These are phyloP conservation scores for Caenorhabditis panamensis DNA, from an alignment of 2,888 invertebrate species.

Conservation along the genomic window DNA sequence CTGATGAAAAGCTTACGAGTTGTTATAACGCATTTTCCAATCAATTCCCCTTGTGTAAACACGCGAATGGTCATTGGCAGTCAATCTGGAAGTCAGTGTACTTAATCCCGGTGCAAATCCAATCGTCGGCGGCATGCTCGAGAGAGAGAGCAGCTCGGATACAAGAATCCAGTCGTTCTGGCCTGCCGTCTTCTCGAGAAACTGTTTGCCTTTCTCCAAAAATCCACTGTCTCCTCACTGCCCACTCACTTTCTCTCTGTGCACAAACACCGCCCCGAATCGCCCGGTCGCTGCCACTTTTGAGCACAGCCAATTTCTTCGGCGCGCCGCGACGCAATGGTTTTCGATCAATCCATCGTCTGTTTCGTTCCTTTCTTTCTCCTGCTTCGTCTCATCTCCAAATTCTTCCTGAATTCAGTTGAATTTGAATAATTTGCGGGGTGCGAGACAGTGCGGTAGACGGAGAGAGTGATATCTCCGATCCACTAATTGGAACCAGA, in stretches of 20 bases:
- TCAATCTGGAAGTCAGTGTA: neutral
- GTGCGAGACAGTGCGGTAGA: conserved; percentile 32
- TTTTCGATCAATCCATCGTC: conserved; percentile 21
- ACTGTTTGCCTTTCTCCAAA: conserved; percentile 41
- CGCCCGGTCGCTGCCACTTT: conserved; percentile 13
- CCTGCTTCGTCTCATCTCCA: too few species aligned
- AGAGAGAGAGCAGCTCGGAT: neutral
- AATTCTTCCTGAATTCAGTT: conserved; percentile 21
- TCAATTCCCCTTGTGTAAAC: neutral
- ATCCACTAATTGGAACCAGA: conserved; percentile 56
- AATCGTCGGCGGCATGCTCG: neutral
- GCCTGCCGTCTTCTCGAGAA: conserved; percentile 25
- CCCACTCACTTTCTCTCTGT: conserved; percentile 23
- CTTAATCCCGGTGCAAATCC: neutral
- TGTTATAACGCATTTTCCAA: too few species aligned
- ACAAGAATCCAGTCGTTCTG: conserved; percentile 27
- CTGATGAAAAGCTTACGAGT: too few species aligned
- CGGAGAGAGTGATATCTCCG: conserved; percentile 50
- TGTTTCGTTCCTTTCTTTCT: conserved; percentile 4
- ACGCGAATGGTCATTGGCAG: neutral
- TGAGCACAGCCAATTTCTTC: conserved; percentile 39
- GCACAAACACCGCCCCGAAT: conserved; percentile 34
- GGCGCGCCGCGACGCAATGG: neutral
- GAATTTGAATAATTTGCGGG: conserved; percentile 10
- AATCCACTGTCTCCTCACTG: conserved; percentile 23